Evolutionary conservation across 2,888 invertebrate genomes (phyloP).

Genomic region (Agriopis leucophaearia): DNA sequence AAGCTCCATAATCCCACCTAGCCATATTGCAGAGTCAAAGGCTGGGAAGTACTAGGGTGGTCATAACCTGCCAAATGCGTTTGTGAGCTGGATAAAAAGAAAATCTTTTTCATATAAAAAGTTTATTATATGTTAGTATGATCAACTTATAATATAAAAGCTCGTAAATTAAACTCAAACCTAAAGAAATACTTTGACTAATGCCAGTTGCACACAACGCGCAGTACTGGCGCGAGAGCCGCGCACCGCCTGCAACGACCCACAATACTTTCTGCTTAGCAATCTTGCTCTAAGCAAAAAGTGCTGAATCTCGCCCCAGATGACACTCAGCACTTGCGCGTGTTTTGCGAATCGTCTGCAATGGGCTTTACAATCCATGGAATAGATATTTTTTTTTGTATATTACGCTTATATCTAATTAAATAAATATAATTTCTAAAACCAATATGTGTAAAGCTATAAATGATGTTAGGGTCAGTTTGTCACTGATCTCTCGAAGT

Average conservation of each 20-base stretch:
- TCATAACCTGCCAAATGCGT: too few species aligned
- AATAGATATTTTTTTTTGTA: slow-evolving; percentile 18
- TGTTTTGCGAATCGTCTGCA: too few species aligned
- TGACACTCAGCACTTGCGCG: too few species aligned
- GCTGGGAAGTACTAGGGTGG: too few species aligned
- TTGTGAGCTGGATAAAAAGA: neutral
- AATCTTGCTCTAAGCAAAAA: too few species aligned
- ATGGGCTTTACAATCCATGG: slow-evolving; percentile 9
- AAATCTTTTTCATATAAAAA: slow-evolving; percentile 12
- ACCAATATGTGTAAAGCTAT: slow-evolving; percentile 15
- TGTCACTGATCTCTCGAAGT: neutral
- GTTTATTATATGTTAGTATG: slow-evolving; percentile 17
- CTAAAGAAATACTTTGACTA: slow-evolving; percentile 17
- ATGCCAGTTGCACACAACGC: too few species aligned
- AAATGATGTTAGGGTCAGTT: neutral
- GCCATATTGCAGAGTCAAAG: too few species aligned
- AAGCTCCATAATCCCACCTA: too few species aligned
- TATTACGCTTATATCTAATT: slow-evolving; percentile 38
- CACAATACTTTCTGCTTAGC: too few species aligned
- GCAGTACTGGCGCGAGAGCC: too few species aligned
- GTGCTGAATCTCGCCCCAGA: too few species aligned
- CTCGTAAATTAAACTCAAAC: slow-evolving; percentile 16
- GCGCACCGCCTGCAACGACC: too few species aligned
- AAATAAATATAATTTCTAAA: slow-evolving; percentile 36
- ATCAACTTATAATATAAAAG: slow-evolving; percentile 21